Base-by-base conservation (phyloP, 2,888 invertebrate species). In the Epinotia nisella region DNA sequence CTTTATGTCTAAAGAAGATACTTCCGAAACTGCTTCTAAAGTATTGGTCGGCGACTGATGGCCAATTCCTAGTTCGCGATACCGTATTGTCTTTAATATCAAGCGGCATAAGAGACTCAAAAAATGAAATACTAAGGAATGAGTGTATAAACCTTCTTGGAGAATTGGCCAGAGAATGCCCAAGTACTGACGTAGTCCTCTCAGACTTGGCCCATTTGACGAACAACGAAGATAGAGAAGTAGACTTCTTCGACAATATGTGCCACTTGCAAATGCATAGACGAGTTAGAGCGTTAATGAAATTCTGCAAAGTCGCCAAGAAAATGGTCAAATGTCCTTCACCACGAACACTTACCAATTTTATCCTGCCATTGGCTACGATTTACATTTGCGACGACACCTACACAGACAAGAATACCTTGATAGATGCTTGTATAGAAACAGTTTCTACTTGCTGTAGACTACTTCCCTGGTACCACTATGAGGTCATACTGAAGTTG, bases 211-310 rank as follows among this genome's bases (percentile, higher is more conserved):
- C 95, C n/a, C 89, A 94, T 49, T 89, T 97, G 45, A 94, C 95
- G 0, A 96, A 96, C 82, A 94, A 95, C 85, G 90, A 88, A 61
- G 98, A 99, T 85, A 87, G 94, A 10, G 98, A 99, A 87, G 96
- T 97, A 0, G 99, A 99, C 88, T 98, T 99, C 94, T 99, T 98
- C 85, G 97, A 98, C 82, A 99, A 99, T 85, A 95, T 98, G 82
- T 95, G 95, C 35, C 99, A 99, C 90, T 88, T 98, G 60, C 97
- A 99, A 93, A 91, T 96, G 71, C 98, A 98, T 85, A 95, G 98
- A 75, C 96, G 97, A 82, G 96, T 97, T 0, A 95, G 97, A 81
- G 99, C 98, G 0, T 86, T 99, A 60, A 87, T 96, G 17, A 97
- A 96, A 81, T 96, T 97, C 83, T 95, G 95, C 75, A 95, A 95